These are phyloP conservation scores for Nothura maculosa DNA, from an alignment of 2,797 vertebrate genomes.

Conservation along the genomic window DNA sequence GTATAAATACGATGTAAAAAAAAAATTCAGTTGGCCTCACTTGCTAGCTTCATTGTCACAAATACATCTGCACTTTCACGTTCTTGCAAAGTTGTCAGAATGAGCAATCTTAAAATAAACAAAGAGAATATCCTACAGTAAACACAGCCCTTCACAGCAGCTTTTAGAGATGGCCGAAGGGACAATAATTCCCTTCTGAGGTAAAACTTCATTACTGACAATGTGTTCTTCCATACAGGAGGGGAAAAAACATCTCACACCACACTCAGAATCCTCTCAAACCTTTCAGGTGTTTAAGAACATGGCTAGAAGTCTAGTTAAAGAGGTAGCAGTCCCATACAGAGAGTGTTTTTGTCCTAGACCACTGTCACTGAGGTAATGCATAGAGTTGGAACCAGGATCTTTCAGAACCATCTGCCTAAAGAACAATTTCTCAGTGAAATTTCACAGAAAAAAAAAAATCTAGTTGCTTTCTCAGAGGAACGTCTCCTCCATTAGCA, in stretches of 20 bases:
- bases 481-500: conserved; percentile 29
- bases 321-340: not conserved
- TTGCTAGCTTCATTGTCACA: not conserved
- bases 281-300: not conserved
- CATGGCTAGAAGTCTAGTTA: not conserved
- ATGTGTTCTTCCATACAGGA: not conserved
- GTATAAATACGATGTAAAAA: not conserved
- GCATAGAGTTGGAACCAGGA: not conserved
- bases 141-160: not conserved
- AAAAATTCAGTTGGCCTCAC: not conserved
- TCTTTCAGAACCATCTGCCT: not conserved
- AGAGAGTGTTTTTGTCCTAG: not conserved
- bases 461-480: conserved; percentile 5
- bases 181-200: not conserved
- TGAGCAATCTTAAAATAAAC: conserved; percentile 30
- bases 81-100: not conserved
- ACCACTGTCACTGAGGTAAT: not conserved
- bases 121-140: not conserved
- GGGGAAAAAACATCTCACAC: not conserved
- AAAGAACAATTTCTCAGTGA: not conserved
- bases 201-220: not conserved
- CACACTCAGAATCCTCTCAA: not conserved
- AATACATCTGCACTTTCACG: not conserved
- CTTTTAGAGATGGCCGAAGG: not conserved
- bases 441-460: not conserved